Evolutionary conservation across 2,113 vertebrate species (phyloP).

Genomic region (Dicrurus megarhynchus): DNA sequence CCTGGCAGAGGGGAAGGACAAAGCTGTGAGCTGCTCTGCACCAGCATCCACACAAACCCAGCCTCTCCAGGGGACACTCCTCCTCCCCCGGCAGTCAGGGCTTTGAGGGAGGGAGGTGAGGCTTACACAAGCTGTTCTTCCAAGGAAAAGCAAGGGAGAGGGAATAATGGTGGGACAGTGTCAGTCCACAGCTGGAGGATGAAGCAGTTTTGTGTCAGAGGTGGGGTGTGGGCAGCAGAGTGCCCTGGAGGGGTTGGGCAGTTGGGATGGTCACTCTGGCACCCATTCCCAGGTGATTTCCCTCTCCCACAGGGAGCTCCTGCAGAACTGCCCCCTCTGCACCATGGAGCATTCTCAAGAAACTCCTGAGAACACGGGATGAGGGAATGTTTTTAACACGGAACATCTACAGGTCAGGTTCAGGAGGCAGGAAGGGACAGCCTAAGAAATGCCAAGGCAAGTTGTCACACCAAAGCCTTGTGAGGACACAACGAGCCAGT

Average conservation of each 20-base stretch:
- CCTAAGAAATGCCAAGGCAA: neutral
- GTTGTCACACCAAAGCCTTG: neutral
- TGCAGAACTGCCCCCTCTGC: neutral
- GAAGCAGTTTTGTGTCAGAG: neutral
- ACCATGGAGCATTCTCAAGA: neutral
- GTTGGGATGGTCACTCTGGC: neutral
- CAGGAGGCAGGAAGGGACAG: neutral
- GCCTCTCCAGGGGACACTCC: neutral
- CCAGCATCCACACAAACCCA: neutral
- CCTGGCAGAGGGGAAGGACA: slow-evolving; percentile 67
- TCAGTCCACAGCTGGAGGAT: neutral
- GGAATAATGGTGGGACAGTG: neutral
- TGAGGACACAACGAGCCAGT: neutral
- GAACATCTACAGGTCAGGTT: neutral
- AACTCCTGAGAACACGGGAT: neutral
- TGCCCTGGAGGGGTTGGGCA: neutral
- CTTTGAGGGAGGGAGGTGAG: neutral
- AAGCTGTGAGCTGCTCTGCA: neutral
- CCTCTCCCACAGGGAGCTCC: neutral
- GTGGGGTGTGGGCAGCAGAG: neutral
- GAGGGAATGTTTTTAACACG: neutral
- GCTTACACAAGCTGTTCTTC: neutral
- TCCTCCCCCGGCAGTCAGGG: neutral
- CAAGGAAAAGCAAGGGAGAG: neutral
- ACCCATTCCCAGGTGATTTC: neutral